Percentiles rank a stretch among this genome's conserved stretches.
Evolutionary conservation across 2,888 invertebrate genomes (phyloP).

Genomic region (Lepidonotus clava): DNA sequence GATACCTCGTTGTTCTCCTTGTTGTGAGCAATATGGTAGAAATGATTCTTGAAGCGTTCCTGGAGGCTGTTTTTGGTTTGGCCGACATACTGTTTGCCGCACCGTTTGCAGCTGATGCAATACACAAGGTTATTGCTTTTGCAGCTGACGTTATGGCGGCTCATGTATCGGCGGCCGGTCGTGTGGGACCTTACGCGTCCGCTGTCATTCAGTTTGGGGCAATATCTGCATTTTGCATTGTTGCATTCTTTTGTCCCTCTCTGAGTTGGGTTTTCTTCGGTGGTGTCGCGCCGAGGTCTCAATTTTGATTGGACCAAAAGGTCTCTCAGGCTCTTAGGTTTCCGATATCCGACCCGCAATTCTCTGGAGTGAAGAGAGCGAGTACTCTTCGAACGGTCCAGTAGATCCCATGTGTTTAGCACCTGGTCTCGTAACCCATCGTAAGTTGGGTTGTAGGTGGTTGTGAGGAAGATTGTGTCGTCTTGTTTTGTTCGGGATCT

Average conservation of each 20-base stretch:
- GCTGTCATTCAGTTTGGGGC: not conserved
- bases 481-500: too few species aligned
- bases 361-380: not conserved
- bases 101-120: not conserved
- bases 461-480: not conserved
- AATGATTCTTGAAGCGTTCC: not conserved
- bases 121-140: not conserved
- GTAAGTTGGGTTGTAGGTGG: not conserved
- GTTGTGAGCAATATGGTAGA: not conserved
- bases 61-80: not conserved
- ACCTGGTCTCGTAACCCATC: not conserved
- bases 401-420: not conserved
- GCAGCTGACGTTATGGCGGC: not conserved
- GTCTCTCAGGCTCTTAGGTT: not conserved
- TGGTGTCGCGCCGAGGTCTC: too few species aligned
- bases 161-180: not conserved
- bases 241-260: too few species aligned
- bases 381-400: not conserved
- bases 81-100: slow-evolving; percentile 1
- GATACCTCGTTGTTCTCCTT: not conserved
- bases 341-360: not conserved
- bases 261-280: too few species aligned
- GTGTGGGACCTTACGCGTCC: not conserved
- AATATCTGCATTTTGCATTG: not conserved
- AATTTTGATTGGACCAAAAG: not conserved